Percentiles rank a stretch among this genome's conserved stretches.
Evolutionary conservation across 2,797 vertebrate genomes (phyloP).

Genomic region (Syngnathus acus): DNA sequence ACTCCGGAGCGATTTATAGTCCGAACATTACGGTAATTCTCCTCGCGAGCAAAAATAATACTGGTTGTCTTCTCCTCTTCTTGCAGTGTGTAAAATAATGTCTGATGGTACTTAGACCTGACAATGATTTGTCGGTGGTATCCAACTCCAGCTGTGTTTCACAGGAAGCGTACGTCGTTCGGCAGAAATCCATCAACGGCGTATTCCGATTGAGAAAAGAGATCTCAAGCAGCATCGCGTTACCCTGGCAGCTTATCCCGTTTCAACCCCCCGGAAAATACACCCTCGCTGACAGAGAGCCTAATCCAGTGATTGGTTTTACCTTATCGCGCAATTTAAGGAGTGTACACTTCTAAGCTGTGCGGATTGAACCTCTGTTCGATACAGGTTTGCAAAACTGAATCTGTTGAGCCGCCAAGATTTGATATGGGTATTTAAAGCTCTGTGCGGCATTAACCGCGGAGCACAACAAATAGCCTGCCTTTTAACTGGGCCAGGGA

Average conservation of each 20-base stretch:
- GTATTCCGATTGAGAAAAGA: conserved; percentile 53
- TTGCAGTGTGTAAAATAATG: too few relatives aligned
- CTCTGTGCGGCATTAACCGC: conserved; percentile 77
- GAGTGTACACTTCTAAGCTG: conserved; percentile 81
- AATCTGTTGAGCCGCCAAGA: conserved; percentile 81
- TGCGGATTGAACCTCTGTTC: conserved; percentile 78
- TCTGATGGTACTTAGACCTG: too few relatives aligned
- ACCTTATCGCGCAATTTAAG: conserved; percentile 80
- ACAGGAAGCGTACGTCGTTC: conserved; percentile 51
- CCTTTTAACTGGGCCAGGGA: conserved; percentile 74
- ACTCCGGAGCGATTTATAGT: too few relatives aligned
- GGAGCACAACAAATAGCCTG: conserved; percentile 80
- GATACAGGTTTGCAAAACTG: conserved; percentile 83
- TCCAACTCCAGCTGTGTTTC: conserved; percentile 48
- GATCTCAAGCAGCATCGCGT: conserved; percentile 55
- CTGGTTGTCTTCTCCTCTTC: too few relatives aligned
- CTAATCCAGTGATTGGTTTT: conserved; percentile 80
- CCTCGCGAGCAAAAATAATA: too few relatives aligned
- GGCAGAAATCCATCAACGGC: conserved; percentile 55
- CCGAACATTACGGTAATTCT: too few relatives aligned
- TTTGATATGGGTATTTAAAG: conserved; percentile 85
- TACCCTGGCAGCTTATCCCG: conserved; percentile 62
- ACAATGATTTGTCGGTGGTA: conserved; percentile 38
- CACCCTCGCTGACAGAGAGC: conserved; percentile 61
- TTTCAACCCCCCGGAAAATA: conserved; percentile 55